Evolutionary conservation across 2,888 invertebrate genomes (phyloP).

Genomic region (Hypolimnas misippus): DNA sequence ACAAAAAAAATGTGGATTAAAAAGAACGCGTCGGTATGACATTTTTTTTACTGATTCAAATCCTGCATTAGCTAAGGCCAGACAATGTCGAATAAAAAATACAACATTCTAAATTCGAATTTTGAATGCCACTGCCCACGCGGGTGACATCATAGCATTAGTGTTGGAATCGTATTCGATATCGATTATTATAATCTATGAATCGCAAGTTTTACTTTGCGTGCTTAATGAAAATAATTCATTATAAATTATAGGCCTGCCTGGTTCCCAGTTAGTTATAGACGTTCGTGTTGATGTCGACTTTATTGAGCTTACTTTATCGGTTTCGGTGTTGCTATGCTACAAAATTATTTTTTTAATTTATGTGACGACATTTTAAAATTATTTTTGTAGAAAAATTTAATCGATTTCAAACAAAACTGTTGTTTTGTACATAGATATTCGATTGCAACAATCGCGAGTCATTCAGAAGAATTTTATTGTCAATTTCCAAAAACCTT

Average conservation of each 20-base stretch:
- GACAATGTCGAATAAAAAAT: conserved; percentile 26
- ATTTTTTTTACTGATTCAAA: not conserved
- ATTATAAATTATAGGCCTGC: conserved; percentile 73
- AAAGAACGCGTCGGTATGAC: not conserved
- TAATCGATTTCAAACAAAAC: too few species aligned
- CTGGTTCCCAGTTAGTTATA: conserved; percentile 75
- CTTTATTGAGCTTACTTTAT: conserved; percentile 43
- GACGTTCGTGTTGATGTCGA: conserved; percentile 62
- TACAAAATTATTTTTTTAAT: not conserved
- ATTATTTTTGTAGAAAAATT: too few species aligned
- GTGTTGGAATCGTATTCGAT: conserved; percentile 5
- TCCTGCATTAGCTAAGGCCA: not conserved
- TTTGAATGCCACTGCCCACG: conserved; percentile 22
- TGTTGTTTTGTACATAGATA: too few species aligned
- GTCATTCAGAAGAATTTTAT: too few species aligned
- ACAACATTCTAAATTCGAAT: conserved; percentile 25
- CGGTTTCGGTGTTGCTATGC: conserved; percentile 16
- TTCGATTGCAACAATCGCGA: too few species aligned
- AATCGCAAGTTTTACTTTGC: conserved; percentile 60
- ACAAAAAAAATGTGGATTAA: not conserved
- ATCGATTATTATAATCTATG: conserved; percentile 41
- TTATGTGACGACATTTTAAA: not conserved
- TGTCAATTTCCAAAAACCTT: too few species aligned
- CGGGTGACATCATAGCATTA: conserved; percentile 11
- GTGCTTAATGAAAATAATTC: conserved; percentile 75